A percentile compares a stretch with the other conserved stretches of the same genome.
Conservation (phyloP, 2,113 vertebrate genomes). For the Eurystomus gularis region DNA sequence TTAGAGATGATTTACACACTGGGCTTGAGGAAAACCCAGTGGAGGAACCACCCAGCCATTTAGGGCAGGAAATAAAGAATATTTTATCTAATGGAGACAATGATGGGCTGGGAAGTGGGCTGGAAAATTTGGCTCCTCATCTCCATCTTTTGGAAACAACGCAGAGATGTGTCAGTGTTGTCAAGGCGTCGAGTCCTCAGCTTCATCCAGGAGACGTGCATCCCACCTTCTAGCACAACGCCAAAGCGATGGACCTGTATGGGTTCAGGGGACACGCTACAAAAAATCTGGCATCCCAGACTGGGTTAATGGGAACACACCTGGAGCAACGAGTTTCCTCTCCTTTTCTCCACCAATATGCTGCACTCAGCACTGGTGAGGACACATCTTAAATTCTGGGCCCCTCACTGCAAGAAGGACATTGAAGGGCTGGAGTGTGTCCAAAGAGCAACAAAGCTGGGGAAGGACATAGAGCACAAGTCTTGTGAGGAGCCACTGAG, state of each 20-base stretch:
- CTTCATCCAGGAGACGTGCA: too few relatives aligned
- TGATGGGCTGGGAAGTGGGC: neutral
- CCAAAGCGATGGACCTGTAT: fast-evolving
- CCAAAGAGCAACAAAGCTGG: neutral
- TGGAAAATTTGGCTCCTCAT: neutral
- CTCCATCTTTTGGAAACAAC: neutral
- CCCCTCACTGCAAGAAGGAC: neutral
- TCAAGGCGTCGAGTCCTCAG: neutral
- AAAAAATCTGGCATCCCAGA: neutral
- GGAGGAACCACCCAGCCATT: neutral
- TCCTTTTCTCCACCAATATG: neutral
- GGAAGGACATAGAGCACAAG: neutral
- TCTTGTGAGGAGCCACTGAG: neutral
- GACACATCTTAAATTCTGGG: neutral
- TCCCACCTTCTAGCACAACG: too few relatives aligned
- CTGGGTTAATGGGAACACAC: neutral
- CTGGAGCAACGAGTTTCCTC: neutral
- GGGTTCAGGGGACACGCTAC: neutral
- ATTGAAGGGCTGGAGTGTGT: neutral
- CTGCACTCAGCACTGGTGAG: neutral
- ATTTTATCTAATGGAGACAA: neutral
- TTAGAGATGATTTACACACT: neutral
- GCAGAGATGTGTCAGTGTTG: neutral
- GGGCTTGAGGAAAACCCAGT: neutral
- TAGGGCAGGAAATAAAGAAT: neutral